Percentiles rank a stretch among this genome's conserved stretches.
Conservation (phyloP, 2,888 invertebrate species). For the Endomychus coccineus region DNA sequence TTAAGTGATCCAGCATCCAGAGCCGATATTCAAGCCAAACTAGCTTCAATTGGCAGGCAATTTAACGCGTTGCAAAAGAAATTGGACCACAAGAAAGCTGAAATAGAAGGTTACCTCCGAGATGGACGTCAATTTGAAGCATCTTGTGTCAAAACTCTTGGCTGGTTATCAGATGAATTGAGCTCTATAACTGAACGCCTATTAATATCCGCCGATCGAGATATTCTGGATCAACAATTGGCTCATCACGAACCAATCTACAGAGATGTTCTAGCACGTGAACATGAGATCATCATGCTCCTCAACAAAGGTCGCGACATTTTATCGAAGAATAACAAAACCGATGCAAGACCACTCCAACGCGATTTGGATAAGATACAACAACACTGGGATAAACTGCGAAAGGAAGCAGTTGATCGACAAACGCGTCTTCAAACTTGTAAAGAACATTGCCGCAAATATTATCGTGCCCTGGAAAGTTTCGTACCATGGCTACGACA, state of each 20-base stretch:
- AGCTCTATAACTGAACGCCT: constrained; percentile 68
- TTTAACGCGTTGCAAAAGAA: constrained; percentile 86
- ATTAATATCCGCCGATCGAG: constrained; percentile 78
- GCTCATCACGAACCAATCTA: constrained; percentile 86
- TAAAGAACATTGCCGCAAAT: constrained; percentile 87
- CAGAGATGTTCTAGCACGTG: constrained; percentile 77
- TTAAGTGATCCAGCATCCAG: constrained; percentile 84
- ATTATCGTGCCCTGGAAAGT: constrained; percentile 73
- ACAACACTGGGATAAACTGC: constrained; percentile 85
- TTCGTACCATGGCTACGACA: constrained; percentile 85
- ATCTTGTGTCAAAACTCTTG: constrained; percentile 78
- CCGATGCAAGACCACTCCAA: constrained; percentile 57
- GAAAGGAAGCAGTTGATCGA: constrained; percentile 79
- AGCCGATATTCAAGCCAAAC: constrained; percentile 83
- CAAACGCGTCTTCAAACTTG: constrained; percentile 82
- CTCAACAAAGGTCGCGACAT: constrained; percentile 82
- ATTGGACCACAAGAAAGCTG: constrained; percentile 81
- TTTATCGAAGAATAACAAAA: constrained; percentile 41
- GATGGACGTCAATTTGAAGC: constrained; percentile 89
- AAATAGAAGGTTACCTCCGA: constrained; percentile 66
- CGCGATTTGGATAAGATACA: constrained; percentile 83
- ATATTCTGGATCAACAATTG: constrained; percentile 77
- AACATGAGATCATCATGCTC: constrained; percentile 90
- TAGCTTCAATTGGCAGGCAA: constrained; percentile 78
- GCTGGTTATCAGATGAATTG: constrained; percentile 81